Evolutionary conservation across 2,113 vertebrate genomes (phyloP), one percentile per base, ranked within the genome.

Genomic region (Anser brachyrhynchus): DNA sequence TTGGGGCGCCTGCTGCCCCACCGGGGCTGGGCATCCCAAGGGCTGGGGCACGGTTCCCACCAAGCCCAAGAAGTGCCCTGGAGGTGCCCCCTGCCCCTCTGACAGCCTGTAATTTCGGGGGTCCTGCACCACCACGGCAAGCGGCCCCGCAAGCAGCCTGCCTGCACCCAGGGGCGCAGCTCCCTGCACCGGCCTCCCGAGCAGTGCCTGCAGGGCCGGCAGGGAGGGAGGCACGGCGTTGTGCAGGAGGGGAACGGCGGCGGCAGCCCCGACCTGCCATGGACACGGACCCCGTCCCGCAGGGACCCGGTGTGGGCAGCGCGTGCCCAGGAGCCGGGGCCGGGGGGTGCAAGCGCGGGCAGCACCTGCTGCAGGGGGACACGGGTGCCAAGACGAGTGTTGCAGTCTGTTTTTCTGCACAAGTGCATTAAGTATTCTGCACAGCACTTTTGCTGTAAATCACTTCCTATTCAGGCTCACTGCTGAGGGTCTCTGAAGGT

Each of bases 401-500:
- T 1, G 22, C 64, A 16, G 73, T 19, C 69, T 39, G 76, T 58
- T 91, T 65, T 76, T 39, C 58, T 72, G 79, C 84, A 94, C 83
- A 28, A 86, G 80, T 33, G 55, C 83, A 78, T 96, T 92, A 95
- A 94, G 90, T 66, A 97, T 95, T 97, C 97, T 16, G 6, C 84
- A 13, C 80, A 2, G 81, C 58, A 7, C 74, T 41, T 93, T 69
- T 62, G 87, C 96, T 58, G 67, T 92, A 97, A 97, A 98, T 96
- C 97, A 96, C 90, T 95, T 96, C 97, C 96, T 85, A 96, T 95
- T 97, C 96, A 96, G 96, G 72, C 95, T 96, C 44, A 46, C 96
- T 87, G 95, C 96, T 78, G 92, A 96, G 97, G 97, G 97, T 96
- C 97, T 97, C 97, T 96, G 82, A 90, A 97, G 97, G 98, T 97